Evolutionary conservation across 2,113 vertebrate genomes (phyloP).

Genomic region (Orientallactaga bullata): DNA sequence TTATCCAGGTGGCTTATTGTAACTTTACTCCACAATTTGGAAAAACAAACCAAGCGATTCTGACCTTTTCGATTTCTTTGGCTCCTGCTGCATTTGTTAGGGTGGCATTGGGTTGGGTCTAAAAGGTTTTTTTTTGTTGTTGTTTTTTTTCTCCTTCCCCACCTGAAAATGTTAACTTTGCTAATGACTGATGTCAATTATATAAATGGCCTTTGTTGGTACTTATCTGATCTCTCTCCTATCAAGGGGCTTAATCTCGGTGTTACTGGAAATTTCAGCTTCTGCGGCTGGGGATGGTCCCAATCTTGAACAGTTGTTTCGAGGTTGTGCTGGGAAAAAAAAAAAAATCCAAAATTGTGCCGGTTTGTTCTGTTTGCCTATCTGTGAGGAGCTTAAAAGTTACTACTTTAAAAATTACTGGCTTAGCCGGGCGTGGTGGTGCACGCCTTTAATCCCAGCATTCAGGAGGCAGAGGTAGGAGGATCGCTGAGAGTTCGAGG

Average conservation of each 20-base stretch:
- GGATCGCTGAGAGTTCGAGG: too few relatives aligned
- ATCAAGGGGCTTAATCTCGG: neutral
- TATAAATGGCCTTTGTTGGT: neutral
- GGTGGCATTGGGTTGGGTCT: accelerated
- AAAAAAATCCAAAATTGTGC: neutral
- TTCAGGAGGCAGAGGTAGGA: too few relatives aligned
- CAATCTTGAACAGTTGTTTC: neutral
- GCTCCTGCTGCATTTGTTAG: neutral
- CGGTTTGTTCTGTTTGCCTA: neutral
- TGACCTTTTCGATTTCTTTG: neutral
- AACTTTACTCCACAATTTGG: slow-evolving; percentile 28
- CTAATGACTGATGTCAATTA: accelerated
- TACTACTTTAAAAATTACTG: neutral
- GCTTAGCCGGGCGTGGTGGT: too few relatives aligned
- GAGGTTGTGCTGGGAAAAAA: slow-evolving; percentile 8
- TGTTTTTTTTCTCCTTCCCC: too few relatives aligned
- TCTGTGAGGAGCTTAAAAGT: neutral
- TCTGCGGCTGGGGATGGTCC: neutral
- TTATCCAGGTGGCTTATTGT: slow-evolving; percentile 18
- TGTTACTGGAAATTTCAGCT: neutral
- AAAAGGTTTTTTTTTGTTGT: neutral
- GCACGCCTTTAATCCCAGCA: too few relatives aligned
- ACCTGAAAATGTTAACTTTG: neutral
- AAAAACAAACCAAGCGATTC: slow-evolving; percentile 19
- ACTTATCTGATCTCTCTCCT: neutral